Evolutionary conservation across 2,797 vertebrate species (phyloP).

Genomic region (Artibeus lituratus): DNA sequence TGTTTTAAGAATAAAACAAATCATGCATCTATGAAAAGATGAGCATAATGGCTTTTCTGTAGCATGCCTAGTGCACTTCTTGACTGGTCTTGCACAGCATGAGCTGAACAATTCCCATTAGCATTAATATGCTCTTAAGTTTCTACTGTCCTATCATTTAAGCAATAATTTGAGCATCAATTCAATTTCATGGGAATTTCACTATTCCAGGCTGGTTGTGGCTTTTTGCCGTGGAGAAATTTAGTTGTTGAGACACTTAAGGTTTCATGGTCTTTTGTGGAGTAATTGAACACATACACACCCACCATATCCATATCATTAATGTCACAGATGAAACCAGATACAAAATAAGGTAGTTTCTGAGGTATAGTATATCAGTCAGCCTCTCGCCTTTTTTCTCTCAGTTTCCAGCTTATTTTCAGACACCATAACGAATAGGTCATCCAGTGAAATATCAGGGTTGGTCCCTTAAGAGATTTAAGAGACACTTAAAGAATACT

Average conservation of each 20-base stretch:
- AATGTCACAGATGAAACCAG: conserved; percentile 7
- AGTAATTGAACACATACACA: neutral
- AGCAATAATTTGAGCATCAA: conserved; percentile 70
- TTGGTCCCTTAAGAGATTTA: neutral
- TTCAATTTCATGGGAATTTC: conserved; percentile 72
- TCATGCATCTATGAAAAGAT: conserved; percentile 65
- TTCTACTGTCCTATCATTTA: conserved; percentile 68
- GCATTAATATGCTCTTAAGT: conserved; percentile 66
- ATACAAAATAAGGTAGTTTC: conserved; percentile 38
- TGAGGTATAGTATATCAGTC: neutral
- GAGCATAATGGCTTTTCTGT: conserved; percentile 56
- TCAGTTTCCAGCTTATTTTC: neutral
- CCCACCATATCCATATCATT: neutral
- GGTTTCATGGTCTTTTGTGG: neutral
- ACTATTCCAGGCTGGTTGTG: conserved; percentile 47
- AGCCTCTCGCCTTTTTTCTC: neutral
- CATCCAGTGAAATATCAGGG: conserved; percentile 49
- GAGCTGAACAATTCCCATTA: conserved; percentile 57
- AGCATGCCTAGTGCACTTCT: conserved; percentile 28
- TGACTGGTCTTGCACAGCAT: conserved; percentile 4
- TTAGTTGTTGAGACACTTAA: neutral
- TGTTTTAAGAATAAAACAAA: conserved; percentile 79
- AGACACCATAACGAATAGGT: neutral
- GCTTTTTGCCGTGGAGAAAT: neutral
- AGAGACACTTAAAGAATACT: neutral